A percentile compares a stretch with the other conserved stretches of the same genome.
These are phyloP conservation scores for Oxycera nigricornis DNA, from an alignment of 2,888 invertebrate genomes.

Conservation along the genomic window DNA sequence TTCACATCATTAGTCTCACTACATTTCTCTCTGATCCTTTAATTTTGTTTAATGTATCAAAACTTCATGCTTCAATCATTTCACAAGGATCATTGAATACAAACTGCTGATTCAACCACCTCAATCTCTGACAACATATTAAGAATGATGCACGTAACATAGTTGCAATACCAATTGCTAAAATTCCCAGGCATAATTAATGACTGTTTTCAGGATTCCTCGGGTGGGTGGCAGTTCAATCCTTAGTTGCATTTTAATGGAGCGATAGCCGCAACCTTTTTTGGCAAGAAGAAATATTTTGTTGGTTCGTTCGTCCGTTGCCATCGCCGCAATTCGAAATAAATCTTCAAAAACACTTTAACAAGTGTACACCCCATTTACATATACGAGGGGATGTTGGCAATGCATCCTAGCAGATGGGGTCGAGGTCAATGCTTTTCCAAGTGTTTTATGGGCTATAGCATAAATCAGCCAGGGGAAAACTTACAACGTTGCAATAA, in stretches of 20 bases:
- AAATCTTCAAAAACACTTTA: slow-evolving; percentile 32
- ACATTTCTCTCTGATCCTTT: too few relatives aligned
- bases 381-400: too few relatives aligned
- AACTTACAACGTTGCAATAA: not conserved
- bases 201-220: too few relatives aligned
- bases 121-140: not conserved
- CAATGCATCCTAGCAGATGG: too few relatives aligned
- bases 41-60: too few relatives aligned
- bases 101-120: not conserved
- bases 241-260: slow-evolving; percentile 16
- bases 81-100: too few relatives aligned
- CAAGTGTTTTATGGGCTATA: slow-evolving; percentile 11
- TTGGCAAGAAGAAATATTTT: not conserved
- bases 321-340: slow-evolving; percentile 2
- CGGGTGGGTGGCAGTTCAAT: not conserved
- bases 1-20: too few relatives aligned
- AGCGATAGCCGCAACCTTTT: not conserved
- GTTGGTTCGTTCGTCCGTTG: not conserved
- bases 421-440: not conserved
- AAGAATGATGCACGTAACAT: slow-evolving; percentile 16
- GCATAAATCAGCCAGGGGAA: slow-evolving; percentile 13
- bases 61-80: too few relatives aligned
- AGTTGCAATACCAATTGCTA: slow-evolving; percentile 24
- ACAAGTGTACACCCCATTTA: slow-evolving; percentile 12
- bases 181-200: slow-evolving; percentile 27